A percentile compares a stretch with the other conserved stretches of the same genome.
phyloP scores from a whole-genome alignment of 2,888 invertebrate species.

The Caenorhabditis doughertyi region DNA sequence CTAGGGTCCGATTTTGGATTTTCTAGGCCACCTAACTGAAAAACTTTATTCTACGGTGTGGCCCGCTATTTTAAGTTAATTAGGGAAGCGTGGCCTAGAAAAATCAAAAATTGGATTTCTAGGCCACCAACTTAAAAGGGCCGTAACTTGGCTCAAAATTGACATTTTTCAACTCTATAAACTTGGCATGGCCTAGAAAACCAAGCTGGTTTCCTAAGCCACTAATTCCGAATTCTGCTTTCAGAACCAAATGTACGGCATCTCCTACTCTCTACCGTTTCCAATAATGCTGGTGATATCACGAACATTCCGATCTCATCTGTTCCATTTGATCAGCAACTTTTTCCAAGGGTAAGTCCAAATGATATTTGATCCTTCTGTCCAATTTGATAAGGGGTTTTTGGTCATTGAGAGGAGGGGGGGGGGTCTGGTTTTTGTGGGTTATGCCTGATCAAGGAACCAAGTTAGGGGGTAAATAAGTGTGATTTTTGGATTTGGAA shows the following conservation, averaged over 20 bases:
- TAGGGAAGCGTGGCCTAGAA: too few species aligned
- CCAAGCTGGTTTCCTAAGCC: neutral
- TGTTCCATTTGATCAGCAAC: conserved; percentile 70
- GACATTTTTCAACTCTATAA: neutral
- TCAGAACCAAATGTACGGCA: conserved; percentile 66
- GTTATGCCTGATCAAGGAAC: neutral
- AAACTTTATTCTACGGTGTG: too few species aligned
- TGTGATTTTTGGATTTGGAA: conserved; percentile 1
- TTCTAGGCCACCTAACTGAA: too few species aligned
- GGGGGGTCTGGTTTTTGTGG: neutral
- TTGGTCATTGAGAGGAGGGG: neutral
- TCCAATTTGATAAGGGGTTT: neutral
- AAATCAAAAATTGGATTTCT: neutral
- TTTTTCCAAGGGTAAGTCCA: conserved; percentile 61
- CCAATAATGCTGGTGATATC: conserved; percentile 68
- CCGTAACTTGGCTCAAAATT: neutral
- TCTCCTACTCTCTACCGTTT: conserved; percentile 69
- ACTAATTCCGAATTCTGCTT: too few species aligned
- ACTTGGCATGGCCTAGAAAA: neutral
- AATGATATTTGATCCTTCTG: neutral
- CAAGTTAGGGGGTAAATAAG: neutral
- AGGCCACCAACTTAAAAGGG: conserved; percentile 8
- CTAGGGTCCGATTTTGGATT: too few species aligned
- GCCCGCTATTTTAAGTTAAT: too few species aligned
- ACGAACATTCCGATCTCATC: conserved; percentile 68